Evolutionary conservation across 2,113 vertebrate species (phyloP).

Genomic region (Tursiops truncatus): DNA sequence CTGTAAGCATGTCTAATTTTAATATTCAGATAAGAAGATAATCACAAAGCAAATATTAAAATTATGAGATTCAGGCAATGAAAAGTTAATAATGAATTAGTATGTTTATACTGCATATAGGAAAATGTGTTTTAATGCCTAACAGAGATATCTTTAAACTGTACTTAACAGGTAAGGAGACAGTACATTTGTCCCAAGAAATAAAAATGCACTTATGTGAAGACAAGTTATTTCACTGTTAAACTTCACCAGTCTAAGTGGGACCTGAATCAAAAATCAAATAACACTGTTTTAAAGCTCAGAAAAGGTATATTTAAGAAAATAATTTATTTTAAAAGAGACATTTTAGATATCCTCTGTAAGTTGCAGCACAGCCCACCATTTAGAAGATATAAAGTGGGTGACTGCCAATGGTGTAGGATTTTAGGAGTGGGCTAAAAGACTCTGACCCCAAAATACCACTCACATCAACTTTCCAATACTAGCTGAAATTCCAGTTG

Average conservation of each 20-base stretch:
- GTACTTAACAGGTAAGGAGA: background rate
- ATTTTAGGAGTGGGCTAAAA: background rate
- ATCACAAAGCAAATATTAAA: conserved; percentile 45
- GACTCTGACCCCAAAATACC: background rate
- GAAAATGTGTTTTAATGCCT: background rate
- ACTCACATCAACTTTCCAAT: background rate
- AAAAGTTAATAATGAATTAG: background rate
- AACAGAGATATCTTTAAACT: background rate
- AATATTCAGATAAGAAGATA: background rate
- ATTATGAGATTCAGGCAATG: background rate
- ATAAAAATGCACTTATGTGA: background rate
- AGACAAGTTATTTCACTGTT: conserved; percentile 9
- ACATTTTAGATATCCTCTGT: background rate
- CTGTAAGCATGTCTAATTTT: background rate
- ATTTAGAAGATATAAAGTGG: background rate
- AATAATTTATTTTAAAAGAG: conserved; percentile 1
- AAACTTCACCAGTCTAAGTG: background rate
- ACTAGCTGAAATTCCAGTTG: background rate
- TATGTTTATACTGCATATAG: background rate
- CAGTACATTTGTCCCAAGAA: background rate
- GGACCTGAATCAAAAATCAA: background rate
- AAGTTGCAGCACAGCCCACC: background rate
- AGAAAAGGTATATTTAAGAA: background rate
- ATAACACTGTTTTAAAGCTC: background rate
- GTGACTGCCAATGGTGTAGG: background rate